A percentile compares a stretch with the other conserved stretches of the same genome.
Evolutionary conservation across 2,113 vertebrate genomes (phyloP).

Genomic region (Ammospiza caudacuta): DNA sequence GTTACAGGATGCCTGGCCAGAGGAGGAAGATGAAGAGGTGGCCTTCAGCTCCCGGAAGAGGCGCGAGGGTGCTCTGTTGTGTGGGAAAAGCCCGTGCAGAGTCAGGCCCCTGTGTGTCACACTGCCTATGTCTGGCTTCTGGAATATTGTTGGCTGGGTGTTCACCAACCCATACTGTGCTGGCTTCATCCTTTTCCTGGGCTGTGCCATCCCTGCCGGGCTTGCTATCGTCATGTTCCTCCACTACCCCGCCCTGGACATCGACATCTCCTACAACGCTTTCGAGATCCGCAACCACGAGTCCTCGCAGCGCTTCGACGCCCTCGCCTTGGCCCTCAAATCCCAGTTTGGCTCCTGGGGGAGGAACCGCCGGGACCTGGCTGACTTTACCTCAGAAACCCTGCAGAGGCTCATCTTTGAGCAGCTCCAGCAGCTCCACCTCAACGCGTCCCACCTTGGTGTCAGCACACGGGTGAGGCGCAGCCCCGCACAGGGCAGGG

Average conservation of each 20-base stretch:
- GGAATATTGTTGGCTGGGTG: slow-evolving; percentile 88
- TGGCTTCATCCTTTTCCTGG: slow-evolving; percentile 81
- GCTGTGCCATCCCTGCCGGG: slow-evolving; percentile 83
- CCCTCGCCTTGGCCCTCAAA: slow-evolving; percentile 90
- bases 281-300: slow-evolving; percentile 97
- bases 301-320: slow-evolving; percentile 92
- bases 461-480: neutral
- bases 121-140: slow-evolving; percentile 71
- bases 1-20: slow-evolving; percentile 82
- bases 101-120: slow-evolving; percentile 33
- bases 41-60: slow-evolving; percentile 30
- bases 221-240: slow-evolving; percentile 92
- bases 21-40: slow-evolving; percentile 80
- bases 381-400: slow-evolving; percentile 82
- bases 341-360: slow-evolving; percentile 95
- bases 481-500: neutral
- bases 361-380: slow-evolving; percentile 85
- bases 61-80: slow-evolving; percentile 35
- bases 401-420: slow-evolving; percentile 85
- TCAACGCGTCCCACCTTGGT: slow-evolving; percentile 16
- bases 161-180: slow-evolving; percentile 90
- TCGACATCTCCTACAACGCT: slow-evolving; percentile 97
- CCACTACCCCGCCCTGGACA: slow-evolving; percentile 91
- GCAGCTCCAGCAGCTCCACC: slow-evolving; percentile 76
- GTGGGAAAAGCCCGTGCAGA: slow-evolving; percentile 64